Percentiles rank a stretch among this genome's conserved stretches.
Conservation (phyloP, 2,113 vertebrate genomes). For the Cynopterus brachyotis region DNA sequence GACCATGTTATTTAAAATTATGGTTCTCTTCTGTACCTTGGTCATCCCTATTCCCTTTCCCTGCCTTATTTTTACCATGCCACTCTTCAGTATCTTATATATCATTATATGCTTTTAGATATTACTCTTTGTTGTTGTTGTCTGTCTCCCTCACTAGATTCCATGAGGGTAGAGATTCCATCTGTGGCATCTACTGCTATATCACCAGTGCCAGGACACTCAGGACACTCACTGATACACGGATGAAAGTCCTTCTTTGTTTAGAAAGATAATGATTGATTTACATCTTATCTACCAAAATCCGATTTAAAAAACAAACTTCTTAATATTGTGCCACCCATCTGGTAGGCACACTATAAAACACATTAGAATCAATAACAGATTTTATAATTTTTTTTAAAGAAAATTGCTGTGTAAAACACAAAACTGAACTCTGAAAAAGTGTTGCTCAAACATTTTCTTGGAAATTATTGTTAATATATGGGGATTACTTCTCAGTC, state of each 20-base stretch:
- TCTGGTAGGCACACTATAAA: neutral
- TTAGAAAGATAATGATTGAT: neutral
- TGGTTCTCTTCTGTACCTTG: neutral
- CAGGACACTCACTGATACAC: neutral
- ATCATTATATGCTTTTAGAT: neutral
- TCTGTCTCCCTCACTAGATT: neutral
- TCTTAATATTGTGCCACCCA: neutral
- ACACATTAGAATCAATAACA: neutral
- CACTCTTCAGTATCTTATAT: neutral
- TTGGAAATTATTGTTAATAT: neutral
- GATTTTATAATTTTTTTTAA: no score
- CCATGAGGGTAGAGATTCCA: neutral
- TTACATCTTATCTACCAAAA: slow-evolving; percentile 14
- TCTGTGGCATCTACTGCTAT: neutral
- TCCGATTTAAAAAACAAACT: neutral
- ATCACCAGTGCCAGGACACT: neutral
- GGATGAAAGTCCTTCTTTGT: neutral
- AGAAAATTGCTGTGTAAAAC: neutral
- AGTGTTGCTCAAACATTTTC: neutral
- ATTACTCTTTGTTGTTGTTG: neutral
- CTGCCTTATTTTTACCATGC: neutral
- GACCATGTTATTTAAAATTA: neutral
- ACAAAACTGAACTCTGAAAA: neutral
- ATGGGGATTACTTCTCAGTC: neutral
- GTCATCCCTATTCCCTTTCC: neutral